These are phyloP conservation scores for Lates japonicus DNA, from an alignment of 2,797 vertebrate species.

Conservation along the genomic window DNA sequence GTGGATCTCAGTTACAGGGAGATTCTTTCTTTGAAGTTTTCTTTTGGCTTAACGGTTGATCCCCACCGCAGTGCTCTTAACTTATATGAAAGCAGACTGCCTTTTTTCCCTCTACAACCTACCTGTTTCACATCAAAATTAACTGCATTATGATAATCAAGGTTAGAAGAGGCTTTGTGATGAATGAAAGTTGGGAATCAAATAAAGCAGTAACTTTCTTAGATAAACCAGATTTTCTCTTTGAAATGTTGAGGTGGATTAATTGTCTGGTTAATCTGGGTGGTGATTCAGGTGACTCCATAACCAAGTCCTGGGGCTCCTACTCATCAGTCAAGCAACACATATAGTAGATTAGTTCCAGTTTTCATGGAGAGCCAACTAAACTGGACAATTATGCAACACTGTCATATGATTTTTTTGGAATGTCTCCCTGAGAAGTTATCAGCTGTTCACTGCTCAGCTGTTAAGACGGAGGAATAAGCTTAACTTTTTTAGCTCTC, in stretches of 20 bases:
- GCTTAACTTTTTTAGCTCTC: conserved; percentile 9
- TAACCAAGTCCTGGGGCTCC: not conserved
- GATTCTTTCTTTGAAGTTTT: conserved; percentile 44
- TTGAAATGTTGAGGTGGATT: not conserved
- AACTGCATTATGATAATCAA: conserved; percentile 18
- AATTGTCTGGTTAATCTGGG: conserved; percentile 12
- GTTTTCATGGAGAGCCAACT: conserved; percentile 25
- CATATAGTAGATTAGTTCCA: conserved; percentile 10
- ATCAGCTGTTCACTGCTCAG: conserved; percentile 48
- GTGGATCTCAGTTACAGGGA: not conserved
- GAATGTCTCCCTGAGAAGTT: conserved; percentile 39
- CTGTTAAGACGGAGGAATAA: conserved; percentile 26
- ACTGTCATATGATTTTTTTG: conserved; percentile 57
- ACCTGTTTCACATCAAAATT: conserved; percentile 32
- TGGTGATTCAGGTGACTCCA: conserved; percentile 1
- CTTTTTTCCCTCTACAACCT: not conserved
- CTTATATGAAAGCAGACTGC: not conserved
- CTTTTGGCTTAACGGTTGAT: conserved; percentile 40
- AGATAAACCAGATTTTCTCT: not conserved
- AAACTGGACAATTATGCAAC: conserved; percentile 37
- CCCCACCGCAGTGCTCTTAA: conserved; percentile 14
- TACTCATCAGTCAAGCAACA: conserved; percentile 30
- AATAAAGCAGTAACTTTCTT: not conserved
- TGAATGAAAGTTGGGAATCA: conserved; percentile 23
- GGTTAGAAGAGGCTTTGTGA: conserved; percentile 31